Conservation (phyloP, 2,888 invertebrate genomes). For the Romanomermis culicivorax region DNA sequence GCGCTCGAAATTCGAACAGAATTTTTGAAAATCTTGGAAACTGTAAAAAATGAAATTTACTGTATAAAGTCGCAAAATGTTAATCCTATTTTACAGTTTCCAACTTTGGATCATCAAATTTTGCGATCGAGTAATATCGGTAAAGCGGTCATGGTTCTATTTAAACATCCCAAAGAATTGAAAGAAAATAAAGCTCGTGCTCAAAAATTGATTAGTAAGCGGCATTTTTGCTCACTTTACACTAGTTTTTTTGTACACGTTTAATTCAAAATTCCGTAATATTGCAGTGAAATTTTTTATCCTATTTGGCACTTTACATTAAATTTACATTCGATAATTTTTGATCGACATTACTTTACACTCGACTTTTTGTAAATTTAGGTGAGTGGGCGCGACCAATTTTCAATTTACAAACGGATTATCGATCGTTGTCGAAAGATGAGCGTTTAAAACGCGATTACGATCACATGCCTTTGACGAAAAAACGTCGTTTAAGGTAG, state of each 20-base stretch:
- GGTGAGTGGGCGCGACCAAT: conserved; percentile 89
- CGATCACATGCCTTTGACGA: conserved; percentile 49
- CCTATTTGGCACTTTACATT: too few relatives aligned
- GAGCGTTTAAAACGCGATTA: conserved; percentile 78
- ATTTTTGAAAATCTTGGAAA: conserved; percentile 41
- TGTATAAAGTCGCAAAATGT: not conserved
- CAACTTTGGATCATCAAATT: conserved; percentile 61
- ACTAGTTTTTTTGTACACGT: not conserved
- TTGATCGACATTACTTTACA: not conserved
- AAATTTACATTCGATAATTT: too few relatives aligned
- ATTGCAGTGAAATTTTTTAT: too few relatives aligned
- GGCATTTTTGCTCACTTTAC: not conserved
- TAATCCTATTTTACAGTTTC: conserved; percentile 43
- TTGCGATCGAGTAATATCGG: conserved; percentile 89
- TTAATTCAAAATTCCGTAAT: too few relatives aligned
- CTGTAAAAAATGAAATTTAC: conserved; percentile 21
- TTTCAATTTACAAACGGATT: conserved; percentile 79
- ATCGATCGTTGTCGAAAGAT: conserved; percentile 64
- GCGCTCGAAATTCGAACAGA: conserved; percentile 73
- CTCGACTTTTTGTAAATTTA: conserved; percentile 14
- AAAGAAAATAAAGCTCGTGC: conserved; percentile 72
- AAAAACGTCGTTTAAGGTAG: conserved; percentile 19
- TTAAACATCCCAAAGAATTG: conserved; percentile 91
- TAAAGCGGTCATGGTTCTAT: conserved; percentile 96
- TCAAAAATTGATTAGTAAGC: conserved; percentile 59